A percentile compares a stretch with the other conserved stretches of the same genome.
Conservation (phyloP, 1,140 invertebrate species). For the Helicoverpa armigera region DNA sequence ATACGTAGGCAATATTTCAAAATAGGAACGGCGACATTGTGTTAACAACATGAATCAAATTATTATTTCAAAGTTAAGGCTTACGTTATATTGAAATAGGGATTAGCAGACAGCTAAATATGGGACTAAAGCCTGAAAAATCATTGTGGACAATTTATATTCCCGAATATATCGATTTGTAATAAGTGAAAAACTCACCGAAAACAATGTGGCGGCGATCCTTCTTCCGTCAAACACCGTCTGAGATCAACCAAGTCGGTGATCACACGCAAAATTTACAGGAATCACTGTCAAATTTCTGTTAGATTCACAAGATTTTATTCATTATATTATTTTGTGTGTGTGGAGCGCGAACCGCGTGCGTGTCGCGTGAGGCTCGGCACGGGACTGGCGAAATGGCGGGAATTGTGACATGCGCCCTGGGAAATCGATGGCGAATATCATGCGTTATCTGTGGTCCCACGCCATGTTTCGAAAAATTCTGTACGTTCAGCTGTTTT, state of each 20-base stretch:
- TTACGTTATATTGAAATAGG: background rate
- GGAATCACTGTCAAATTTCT: slow-evolving; percentile 36
- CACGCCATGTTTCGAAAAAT: slow-evolving; percentile 63
- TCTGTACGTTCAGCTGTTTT: slow-evolving; percentile 55
- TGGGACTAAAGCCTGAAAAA: slow-evolving; percentile 9
- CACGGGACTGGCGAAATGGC: slow-evolving; percentile 75
- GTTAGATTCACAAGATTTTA: slow-evolving; percentile 38
- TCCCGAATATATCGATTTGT: slow-evolving; percentile 48
- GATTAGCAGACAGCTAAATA: slow-evolving; percentile 4
- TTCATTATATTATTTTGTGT: slow-evolving; percentile 23
- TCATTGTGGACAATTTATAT: slow-evolving; percentile 46
- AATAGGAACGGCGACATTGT: no score
- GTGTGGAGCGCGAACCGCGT: slow-evolving; percentile 43
- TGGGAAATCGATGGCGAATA: slow-evolving; percentile 80
- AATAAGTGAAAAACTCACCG: slow-evolving; percentile 45
- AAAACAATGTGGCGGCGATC: slow-evolving; percentile 8
- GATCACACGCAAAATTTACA: background rate
- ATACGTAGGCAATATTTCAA: background rate
- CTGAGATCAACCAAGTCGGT: background rate
- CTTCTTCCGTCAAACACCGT: background rate
- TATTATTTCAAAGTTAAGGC: no score
- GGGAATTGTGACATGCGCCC: slow-evolving; percentile 81
- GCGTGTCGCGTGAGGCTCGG: slow-evolving; percentile 52
- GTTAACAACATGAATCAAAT: no score
- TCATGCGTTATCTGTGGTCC: slow-evolving; percentile 53